phyloP scores from a whole-genome alignment of 1,140 invertebrate species.

The Goniozus legneri region DNA sequence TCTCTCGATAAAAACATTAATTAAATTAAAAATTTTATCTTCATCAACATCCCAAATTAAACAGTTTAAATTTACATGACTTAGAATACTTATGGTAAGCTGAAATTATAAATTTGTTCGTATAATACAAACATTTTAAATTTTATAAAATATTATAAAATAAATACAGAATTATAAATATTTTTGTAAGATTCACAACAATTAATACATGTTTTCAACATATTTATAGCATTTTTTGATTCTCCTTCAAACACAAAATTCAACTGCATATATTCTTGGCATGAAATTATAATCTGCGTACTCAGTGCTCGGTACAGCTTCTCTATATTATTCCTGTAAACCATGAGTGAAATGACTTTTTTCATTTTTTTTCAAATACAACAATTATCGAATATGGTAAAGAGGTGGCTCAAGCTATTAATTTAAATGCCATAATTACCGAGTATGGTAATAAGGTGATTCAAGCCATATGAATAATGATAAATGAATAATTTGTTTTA shows the following conservation, averaged over 20 bases:
- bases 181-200: conserved; percentile 73
- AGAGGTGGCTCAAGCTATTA: neutral
- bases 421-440: conserved; percentile 11
- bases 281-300: conserved; percentile 78
- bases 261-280: conserved; percentile 67
- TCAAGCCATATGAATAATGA: conserved; percentile 80
- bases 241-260: conserved; percentile 66
- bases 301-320: conserved; percentile 74
- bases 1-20: conserved; percentile 81
- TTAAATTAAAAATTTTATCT: conserved; percentile 76
- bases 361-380: too few species aligned
- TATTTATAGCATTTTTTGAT: conserved; percentile 63
- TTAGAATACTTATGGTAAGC: neutral
- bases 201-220: conserved; percentile 70
- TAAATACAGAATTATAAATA: conserved; percentile 56
- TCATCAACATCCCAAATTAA: conserved; percentile 67
- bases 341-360: too few species aligned
- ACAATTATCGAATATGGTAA: neutral
- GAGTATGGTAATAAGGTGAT: conserved; percentile 73
- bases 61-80: neutral
- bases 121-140: neutral
- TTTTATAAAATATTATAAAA: conserved; percentile 7
- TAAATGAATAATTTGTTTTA: conserved; percentile 70
- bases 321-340: conserved; percentile 62
- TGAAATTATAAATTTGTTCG: neutral